These are phyloP conservation scores for Leptinotarsa lineolata DNA, from an alignment of 1,140 invertebrate species.

Conservation along the genomic window DNA sequence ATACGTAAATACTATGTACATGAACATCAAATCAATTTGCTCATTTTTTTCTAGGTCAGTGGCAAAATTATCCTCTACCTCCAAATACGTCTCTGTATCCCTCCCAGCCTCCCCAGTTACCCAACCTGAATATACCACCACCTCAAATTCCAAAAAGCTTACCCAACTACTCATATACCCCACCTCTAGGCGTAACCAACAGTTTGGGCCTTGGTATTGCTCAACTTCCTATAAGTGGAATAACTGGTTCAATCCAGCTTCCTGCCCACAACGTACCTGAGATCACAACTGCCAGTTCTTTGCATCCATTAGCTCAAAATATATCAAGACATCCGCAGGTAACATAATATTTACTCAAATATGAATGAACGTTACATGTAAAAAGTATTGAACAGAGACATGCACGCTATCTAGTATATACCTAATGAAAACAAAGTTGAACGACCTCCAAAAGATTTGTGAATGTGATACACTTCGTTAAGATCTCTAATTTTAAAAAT, in stretches of 20 bases:
- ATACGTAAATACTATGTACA: too few relatives aligned
- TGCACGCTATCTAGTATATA: too few relatives aligned
- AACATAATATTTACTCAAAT: neutral
- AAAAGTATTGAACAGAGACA: too few relatives aligned
- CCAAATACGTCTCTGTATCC: constrained; percentile 9
- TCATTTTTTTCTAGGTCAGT: constrained; percentile 54
- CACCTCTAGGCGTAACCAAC: neutral
- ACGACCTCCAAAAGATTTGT: too few relatives aligned
- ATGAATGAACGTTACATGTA: too few relatives aligned
- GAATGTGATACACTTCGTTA: too few relatives aligned
- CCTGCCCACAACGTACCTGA: neutral
- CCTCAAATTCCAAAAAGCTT: constrained; percentile 26
- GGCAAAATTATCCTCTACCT: constrained; percentile 61
- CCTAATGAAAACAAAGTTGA: too few relatives aligned
- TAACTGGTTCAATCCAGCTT: neutral
- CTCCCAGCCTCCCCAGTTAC: constrained; percentile 51
- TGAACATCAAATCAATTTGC: too few relatives aligned
- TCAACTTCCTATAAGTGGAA: constrained; percentile 2
- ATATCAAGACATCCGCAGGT: neutral
- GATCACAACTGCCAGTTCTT: neutral
- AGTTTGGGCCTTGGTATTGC: neutral
- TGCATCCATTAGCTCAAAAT: neutral
- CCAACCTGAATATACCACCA: constrained; percentile 31
- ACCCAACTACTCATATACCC: constrained; percentile 8
- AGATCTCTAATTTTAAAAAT: too few relatives aligned